phyloP scores from a whole-genome alignment of 64 coral and sea anemone genomes.

The Montipora sp. region DNA sequence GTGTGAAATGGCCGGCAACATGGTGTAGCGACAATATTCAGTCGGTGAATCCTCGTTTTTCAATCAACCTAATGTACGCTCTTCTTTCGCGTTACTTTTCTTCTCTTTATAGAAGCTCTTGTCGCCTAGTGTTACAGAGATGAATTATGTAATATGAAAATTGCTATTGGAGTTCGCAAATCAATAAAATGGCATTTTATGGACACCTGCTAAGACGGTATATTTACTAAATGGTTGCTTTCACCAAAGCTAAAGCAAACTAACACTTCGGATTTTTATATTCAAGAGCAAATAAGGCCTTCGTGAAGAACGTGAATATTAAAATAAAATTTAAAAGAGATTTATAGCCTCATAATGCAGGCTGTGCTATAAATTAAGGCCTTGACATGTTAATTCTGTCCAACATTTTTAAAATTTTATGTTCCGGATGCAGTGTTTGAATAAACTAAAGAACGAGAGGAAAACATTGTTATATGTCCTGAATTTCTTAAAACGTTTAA shows the following conservation, averaged over 20 bases:
- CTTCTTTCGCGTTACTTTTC: not conserved
- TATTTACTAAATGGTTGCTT: conserved; percentile 5
- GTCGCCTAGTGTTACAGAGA: not conserved
- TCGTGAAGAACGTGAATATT: conserved; percentile 35
- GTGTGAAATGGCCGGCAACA: not conserved
- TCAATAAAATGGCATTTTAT: conserved; percentile 36
- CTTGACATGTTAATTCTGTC: conserved; percentile 40
- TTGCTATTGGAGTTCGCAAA: conserved; percentile 1
- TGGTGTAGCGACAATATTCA: conserved; percentile 18
- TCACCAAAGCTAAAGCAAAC: not conserved
- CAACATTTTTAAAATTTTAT: conserved; percentile 30
- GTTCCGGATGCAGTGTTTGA: conserved; percentile 14
- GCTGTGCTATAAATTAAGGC: conserved; percentile 54
- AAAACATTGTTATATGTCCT: not conserved
- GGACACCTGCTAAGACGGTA: conserved; percentile 15
- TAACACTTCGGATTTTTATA: not conserved
- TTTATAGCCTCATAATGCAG: conserved; percentile 49
- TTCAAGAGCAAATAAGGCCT: conserved; percentile 27
- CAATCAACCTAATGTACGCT: not conserved
- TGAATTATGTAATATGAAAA: conserved; percentile 21
- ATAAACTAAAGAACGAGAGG: conserved; percentile 2
- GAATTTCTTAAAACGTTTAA: conserved; percentile 22
- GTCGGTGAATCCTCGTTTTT: not conserved
- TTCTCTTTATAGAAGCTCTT: not conserved
- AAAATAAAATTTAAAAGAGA: conserved; percentile 39